These are phyloP conservation scores for Dione juno DNA, from an alignment of 2,888 invertebrate species.

Conservation along the genomic window DNA sequence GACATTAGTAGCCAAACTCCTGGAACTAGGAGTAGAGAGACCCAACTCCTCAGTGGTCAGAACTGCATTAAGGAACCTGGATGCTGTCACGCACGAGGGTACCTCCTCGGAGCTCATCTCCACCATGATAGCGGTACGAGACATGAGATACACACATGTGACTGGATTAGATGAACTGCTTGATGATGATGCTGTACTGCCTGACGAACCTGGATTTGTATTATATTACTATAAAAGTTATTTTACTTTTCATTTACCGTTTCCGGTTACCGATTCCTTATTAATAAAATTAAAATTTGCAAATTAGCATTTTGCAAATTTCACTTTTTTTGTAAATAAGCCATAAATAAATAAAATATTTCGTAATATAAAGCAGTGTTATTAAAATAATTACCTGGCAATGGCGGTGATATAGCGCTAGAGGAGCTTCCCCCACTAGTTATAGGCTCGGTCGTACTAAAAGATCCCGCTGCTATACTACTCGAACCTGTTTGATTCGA, in stretches of 20 bases:
- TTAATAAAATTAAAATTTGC: too few relatives aligned
- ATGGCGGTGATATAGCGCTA: constrained; percentile 78
- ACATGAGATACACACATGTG: constrained; percentile 91
- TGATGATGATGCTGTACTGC: constrained; percentile 75
- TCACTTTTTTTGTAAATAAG: too few relatives aligned
- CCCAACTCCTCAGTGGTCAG: constrained; percentile 87
- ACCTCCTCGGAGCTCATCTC: constrained; percentile 86
- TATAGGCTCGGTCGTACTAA: constrained; percentile 77
- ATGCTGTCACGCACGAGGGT: constrained; percentile 68
- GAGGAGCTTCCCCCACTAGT: constrained; percentile 80
- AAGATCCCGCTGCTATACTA: constrained; percentile 77
- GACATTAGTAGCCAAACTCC: constrained; percentile 90
- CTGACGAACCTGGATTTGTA: constrained; percentile 69
- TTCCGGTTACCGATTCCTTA: too few relatives aligned
- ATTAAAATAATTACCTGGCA: constrained; percentile 63
- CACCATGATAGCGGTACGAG: constrained; percentile 90
- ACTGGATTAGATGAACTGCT: constrained; percentile 82
- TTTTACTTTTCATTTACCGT: too few relatives aligned
- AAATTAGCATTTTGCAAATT: too few relatives aligned
- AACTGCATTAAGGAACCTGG: constrained; percentile 70
- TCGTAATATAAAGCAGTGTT: too few relatives aligned
- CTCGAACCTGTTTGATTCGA: constrained; percentile 80
- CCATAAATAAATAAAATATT: too few relatives aligned
- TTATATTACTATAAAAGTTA: too few relatives aligned
- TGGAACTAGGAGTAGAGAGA: constrained; percentile 87